A percentile compares a stretch with the other conserved stretches of the same genome.
phyloP scores from a whole-genome alignment of 2,888 invertebrate genomes.

The Dasysyrphus tricinctus region DNA sequence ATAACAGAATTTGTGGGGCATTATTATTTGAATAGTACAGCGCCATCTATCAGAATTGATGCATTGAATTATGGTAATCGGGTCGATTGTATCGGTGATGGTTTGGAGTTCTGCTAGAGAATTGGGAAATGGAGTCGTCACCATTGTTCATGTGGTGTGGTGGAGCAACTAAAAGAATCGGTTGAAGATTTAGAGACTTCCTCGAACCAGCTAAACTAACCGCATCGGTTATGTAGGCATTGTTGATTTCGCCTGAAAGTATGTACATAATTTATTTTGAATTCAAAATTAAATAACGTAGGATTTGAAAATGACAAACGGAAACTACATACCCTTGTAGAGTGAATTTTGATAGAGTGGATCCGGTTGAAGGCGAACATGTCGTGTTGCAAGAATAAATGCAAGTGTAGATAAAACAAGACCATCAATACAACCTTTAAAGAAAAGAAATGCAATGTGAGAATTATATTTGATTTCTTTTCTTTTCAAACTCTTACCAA shows the following conservation, averaged over 20 bases:
- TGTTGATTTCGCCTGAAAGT: conserved; percentile 92
- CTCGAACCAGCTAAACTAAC: conserved; percentile 93
- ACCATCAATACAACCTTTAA: conserved; percentile 89
- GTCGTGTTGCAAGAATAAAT: conserved; percentile 95
- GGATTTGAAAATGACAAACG: neutral
- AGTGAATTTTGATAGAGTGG: conserved; percentile 89
- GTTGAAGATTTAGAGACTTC: conserved; percentile 93
- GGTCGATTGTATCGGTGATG: conserved; percentile 85
- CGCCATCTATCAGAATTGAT: conserved; percentile 86
- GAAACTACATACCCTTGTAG: conserved; percentile 87
- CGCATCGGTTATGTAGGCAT: conserved; percentile 93
- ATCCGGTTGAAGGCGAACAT: conserved; percentile 93
- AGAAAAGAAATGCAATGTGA: neutral
- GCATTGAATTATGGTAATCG: conserved; percentile 87
- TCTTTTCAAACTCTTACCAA: conserved; percentile 84
- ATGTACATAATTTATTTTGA: conserved; percentile 8
- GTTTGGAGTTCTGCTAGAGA: conserved; percentile 88
- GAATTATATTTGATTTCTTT: neutral
- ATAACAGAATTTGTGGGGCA: neutral
- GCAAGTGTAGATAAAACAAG: conserved; percentile 94
- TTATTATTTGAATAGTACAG: neutral
- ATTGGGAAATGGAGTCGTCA: conserved; percentile 90
- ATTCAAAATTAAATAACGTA: conserved; percentile 20
- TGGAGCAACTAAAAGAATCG: conserved; percentile 88
- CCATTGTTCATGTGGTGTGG: conserved; percentile 85